Evolutionary conservation across 2,113 vertebrate genomes (phyloP).

Genomic region (Oreochromis tanganicae): DNA sequence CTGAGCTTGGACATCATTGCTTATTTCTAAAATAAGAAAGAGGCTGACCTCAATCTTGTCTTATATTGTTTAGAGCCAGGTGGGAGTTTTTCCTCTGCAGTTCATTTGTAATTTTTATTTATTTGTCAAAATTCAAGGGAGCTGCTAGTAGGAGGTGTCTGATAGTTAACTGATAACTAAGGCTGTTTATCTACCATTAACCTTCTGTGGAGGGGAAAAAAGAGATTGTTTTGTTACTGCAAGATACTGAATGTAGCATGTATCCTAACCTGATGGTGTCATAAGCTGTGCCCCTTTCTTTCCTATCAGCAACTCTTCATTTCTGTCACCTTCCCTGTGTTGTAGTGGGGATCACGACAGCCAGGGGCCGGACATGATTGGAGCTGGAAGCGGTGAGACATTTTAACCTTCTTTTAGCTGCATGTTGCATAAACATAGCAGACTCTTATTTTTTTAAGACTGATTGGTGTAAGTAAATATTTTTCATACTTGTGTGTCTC

Average conservation of each 20-base stretch:
- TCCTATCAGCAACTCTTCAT: not conserved
- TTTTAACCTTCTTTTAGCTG: not conserved
- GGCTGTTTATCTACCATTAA: not conserved
- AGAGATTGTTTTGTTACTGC: not conserved
- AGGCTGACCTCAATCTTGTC: not conserved
- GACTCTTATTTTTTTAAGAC: not conserved
- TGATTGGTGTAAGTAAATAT: not conserved
- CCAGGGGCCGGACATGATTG: slow-evolving; percentile 52
- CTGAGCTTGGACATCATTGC: not conserved
- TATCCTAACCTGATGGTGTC: not conserved
- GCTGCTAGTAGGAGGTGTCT: not conserved
- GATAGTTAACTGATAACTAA: not conserved
- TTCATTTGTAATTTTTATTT: not conserved
- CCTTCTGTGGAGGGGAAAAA: not conserved
- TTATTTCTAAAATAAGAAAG: not conserved
- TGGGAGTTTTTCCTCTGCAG: not conserved
- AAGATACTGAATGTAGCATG: too few species aligned
- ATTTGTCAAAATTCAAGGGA: not conserved
- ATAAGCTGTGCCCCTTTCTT: not conserved
- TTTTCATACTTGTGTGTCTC: not conserved
- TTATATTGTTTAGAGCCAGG: not conserved
- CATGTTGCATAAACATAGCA: not conserved
- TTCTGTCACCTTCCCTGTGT: not conserved
- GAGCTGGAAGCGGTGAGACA: slow-evolving; percentile 58
- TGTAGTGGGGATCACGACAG: slow-evolving; percentile 33